Base-by-base conservation (phyloP, 2,888 invertebrate genomes). In the Nesidiocoris tenuis region DNA sequence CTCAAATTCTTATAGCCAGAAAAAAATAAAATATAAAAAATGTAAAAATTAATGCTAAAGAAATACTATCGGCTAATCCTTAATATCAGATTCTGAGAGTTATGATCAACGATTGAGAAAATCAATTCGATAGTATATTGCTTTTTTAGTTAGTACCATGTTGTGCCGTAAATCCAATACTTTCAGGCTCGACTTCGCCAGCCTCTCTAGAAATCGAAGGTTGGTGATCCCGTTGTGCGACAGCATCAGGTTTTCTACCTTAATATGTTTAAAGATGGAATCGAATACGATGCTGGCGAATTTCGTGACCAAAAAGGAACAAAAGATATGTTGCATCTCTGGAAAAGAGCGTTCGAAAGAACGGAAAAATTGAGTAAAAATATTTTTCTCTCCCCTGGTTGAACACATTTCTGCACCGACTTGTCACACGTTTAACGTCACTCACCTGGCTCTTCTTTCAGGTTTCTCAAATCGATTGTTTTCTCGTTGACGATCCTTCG, bases 121-220 rank as follows among this genome's bases (percentile, higher is more conserved):
- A n/a, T n/a, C n/a, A n/a, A n/a, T n/a, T n/a, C n/a, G n/a, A n/a
- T n/a, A n/a, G n/a, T n/a, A n/a, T n/a, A n/a, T n/a, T n/a, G n/a
- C n/a, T n/a, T n/a, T n/a, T n/a, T n/a, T n/a, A n/a, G n/a, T n/a
- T n/a, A n/a, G n/a, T 70, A 70, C 72, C 61, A 16, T 3, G 57
- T 72, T 72, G 22, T 61, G 12, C 16, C 72, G 61, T 21, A 72
- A 22, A 63, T 72, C 72, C 21, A 72, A 39, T 19, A 72, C 39
- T n/a, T 61, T 19, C 2, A 72, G 16, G 2, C 39, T 12, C 12
- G 21, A 21, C 16, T 39, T 25, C n/a, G 39, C 1, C 1, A 61
- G 5, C 5, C 7, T 5, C 16, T 61, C 21, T 0, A 72, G 22
- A 61, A 61, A 12, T n/a, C 61, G 61, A 18, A 72, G 54, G 3